Evolutionary conservation across 2,888 invertebrate genomes (phyloP).

Genomic region (Cenopis cana): DNA sequence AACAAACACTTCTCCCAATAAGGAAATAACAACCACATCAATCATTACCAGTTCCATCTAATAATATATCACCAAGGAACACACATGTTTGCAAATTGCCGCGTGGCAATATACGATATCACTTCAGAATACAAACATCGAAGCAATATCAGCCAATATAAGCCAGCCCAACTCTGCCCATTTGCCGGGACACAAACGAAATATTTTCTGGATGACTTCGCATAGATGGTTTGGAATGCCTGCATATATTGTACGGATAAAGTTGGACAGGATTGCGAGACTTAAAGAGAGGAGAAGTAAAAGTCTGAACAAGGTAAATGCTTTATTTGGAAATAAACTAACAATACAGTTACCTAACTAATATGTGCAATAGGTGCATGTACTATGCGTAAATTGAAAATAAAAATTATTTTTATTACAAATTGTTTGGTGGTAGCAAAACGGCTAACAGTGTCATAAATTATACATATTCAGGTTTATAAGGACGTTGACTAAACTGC

Average conservation of each 20-base stretch:
- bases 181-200: conserved; percentile 31
- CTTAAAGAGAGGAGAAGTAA: conserved; percentile 23
- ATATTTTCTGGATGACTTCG: conserved; percentile 42
- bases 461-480: neutral
- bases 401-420: too few species aligned
- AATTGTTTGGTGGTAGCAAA: neutral
- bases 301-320: conserved; percentile 11
- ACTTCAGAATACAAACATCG: conserved; percentile 43
- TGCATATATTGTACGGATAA: conserved; percentile 21
- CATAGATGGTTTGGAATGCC: conserved; percentile 27
- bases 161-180: conserved; percentile 31
- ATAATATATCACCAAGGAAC: conserved; percentile 29
- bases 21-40: conserved; percentile 27
- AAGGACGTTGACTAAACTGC: neutral
- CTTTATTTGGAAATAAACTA: conserved; percentile 22
- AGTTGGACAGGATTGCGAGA: conserved; percentile 10
- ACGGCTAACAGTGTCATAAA: neutral
- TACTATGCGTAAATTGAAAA: too few species aligned
- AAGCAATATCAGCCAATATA: conserved; percentile 62
- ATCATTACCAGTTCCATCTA: conserved; percentile 30
- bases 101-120: conserved; percentile 43
- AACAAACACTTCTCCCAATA: neutral
- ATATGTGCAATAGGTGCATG: too few species aligned
- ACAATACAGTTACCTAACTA: neutral
- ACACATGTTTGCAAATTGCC: conserved; percentile 37